These are phyloP conservation scores for Phengaris alcon DNA, from an alignment of 2,888 invertebrate species.

Conservation along the genomic window DNA sequence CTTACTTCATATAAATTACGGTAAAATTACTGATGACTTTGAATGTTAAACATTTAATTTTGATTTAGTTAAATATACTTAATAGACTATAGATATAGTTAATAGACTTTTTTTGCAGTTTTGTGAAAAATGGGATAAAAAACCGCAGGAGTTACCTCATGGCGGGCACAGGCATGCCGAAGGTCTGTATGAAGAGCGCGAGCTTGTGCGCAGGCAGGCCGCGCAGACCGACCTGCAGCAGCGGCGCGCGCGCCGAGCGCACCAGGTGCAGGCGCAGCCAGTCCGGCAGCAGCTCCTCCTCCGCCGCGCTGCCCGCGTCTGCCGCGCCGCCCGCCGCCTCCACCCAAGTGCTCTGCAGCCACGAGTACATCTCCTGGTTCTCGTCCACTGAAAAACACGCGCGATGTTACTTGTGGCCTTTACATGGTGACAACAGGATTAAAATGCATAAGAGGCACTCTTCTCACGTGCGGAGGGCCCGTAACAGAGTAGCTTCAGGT, in stretches of 20 bases:
- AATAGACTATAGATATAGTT: too few species aligned
- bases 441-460: background rate
- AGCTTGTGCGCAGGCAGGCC: constrained; percentile 93
- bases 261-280: constrained; percentile 96
- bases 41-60: too few species aligned
- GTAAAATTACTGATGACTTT: too few species aligned
- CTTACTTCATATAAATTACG: too few species aligned
- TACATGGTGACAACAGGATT: too few species aligned
- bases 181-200: constrained; percentile 95
- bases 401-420: background rate
- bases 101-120: too few species aligned
- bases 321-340: constrained; percentile 41
- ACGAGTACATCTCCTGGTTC: constrained; percentile 84
- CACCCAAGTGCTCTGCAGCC: constrained; percentile 82
- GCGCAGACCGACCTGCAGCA: constrained; percentile 92
- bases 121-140: background rate
- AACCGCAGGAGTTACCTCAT: constrained; percentile 80
- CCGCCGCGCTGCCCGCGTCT: constrained; percentile 83
- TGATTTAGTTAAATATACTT: too few species aligned
- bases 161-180: constrained; percentile 93
- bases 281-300: constrained; percentile 91
- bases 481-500: constrained; percentile 66
- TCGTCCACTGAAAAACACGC: constrained; percentile 52
- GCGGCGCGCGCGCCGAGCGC: constrained; percentile 87
- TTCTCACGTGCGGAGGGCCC: constrained; percentile 66